phyloP scores from a whole-genome alignment of 2,797 vertebrate genomes.

The Sternarchorhynchus goeldii region DNA sequence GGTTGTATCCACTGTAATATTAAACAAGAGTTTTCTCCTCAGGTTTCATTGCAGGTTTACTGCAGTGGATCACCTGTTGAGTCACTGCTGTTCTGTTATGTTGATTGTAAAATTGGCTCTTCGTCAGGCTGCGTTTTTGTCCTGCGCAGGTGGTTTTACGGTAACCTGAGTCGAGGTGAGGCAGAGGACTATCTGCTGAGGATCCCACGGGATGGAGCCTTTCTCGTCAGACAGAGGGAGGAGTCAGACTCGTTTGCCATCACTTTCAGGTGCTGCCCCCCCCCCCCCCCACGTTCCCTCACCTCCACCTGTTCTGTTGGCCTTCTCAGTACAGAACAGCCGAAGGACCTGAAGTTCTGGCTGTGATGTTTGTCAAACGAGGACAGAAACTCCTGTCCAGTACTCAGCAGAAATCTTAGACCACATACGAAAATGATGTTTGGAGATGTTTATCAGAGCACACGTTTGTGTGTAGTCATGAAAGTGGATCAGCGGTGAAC shows the following conservation, averaged over 20 bases:
- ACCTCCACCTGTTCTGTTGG: neutral
- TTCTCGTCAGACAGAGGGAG: constrained; percentile 91
- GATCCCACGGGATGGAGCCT: constrained; percentile 94
- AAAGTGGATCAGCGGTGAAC: too few species aligned
- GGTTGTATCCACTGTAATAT: neutral
- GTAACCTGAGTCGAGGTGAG: constrained; percentile 90
- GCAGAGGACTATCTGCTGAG: constrained; percentile 93
- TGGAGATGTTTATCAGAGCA: too few species aligned
- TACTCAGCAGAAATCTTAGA: too few species aligned
- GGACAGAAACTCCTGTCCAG: too few species aligned
- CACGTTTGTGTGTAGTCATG: too few species aligned
- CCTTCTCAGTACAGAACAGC: neutral
- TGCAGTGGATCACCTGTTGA: neutral
- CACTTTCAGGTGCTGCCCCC: constrained; percentile 88
- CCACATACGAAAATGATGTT: too few species aligned
- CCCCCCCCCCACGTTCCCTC: neutral
- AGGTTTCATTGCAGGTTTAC: neutral
- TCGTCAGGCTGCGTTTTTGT: constrained; percentile 2
- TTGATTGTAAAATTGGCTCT: neutral
- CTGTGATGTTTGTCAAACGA: neutral
- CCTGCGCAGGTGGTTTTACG: constrained; percentile 91
- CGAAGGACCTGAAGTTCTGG: neutral
- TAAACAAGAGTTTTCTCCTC: neutral
- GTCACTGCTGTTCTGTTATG: neutral
- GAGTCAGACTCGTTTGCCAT: constrained; percentile 88